Evolutionary conservation across 2,888 invertebrate species (phyloP), one percentile per base, ranked within the genome.

Genomic region (Molorchus minor): DNA sequence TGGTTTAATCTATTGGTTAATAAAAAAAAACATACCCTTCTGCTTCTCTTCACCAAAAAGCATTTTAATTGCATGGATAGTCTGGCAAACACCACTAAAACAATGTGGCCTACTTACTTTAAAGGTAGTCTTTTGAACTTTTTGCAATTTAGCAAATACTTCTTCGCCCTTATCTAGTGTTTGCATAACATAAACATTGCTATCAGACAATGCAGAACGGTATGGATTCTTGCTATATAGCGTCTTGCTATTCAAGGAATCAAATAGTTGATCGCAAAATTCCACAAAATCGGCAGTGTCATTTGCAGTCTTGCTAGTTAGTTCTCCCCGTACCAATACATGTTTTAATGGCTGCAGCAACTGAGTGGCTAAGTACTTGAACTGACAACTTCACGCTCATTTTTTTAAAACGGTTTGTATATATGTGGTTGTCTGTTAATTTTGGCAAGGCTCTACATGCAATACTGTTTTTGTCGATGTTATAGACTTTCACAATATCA

Each of bases 1-100:
- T 41, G 41, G 12, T 41, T 41, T 19, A 41, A 20, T 41, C 41
- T 41, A 41, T 8, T 16, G 8, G 38, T 41, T 20, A 41, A 41
- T 41, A 19, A 25, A 5, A 25, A 5, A 25, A 5, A 25, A 5
- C 8, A 25, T 25, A 25, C 8, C 4, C 5, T 25, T 25, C 4
- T 25, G n/a, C n/a, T n/a, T n/a, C n/a, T n/a, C n/a, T n/a, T n/a
- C n/a, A n/a, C n/a, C n/a, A n/a, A n/a, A n/a, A n/a, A n/a, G n/a
- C n/a, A 25, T 5, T 25, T 25, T 25, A 25, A 8, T 4, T 5
- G 5, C 25, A 5, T 8, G 4, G 8, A 25, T 25, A 25, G 25
- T 25, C 8, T 25, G 25, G 5, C 8, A 4, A 25, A 25, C 5
- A 4, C 25, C 25, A 5, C 25, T 8, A 25, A 25, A 25, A 8